These are phyloP conservation scores for Myotis pilosus DNA, from an alignment of 2,797 vertebrate species.

Conservation along the genomic window DNA sequence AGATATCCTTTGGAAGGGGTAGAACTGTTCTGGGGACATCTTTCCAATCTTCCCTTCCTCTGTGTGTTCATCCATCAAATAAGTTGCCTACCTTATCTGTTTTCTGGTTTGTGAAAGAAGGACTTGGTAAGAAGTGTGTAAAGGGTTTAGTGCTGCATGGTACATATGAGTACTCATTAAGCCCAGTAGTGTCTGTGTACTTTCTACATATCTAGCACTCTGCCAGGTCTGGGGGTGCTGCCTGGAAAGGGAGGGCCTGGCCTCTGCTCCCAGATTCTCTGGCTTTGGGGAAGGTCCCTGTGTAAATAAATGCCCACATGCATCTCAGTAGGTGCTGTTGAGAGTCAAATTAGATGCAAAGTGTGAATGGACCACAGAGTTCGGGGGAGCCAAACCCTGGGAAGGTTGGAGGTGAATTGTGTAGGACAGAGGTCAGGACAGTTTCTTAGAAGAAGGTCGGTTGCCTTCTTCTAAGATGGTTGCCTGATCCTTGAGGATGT, in stretches of 20 bases:
- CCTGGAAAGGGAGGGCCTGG: not conserved
- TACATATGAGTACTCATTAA: accelerated
- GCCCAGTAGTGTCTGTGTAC: not conserved
- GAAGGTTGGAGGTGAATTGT: not conserved
- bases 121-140: not conserved
- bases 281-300: not conserved
- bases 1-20: not conserved
- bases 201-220: not conserved
- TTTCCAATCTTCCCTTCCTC: not conserved
- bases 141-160: not conserved
- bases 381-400: not conserved
- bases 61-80: not conserved
- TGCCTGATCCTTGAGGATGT: not conserved
- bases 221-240: not conserved
- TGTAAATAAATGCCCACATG: not conserved
- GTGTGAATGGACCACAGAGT: not conserved
- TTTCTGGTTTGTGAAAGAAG: not conserved
- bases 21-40: not conserved
- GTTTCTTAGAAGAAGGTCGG: not conserved
- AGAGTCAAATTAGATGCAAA: not conserved
- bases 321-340: not conserved
- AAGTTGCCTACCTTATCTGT: not conserved
- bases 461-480: no score
- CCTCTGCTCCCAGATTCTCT: not conserved
- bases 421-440: not conserved